Percentiles rank a stretch among this genome's conserved stretches.
Evolutionary conservation across 2,797 vertebrate species (phyloP).

Genomic region (Carduelis carduelis): DNA sequence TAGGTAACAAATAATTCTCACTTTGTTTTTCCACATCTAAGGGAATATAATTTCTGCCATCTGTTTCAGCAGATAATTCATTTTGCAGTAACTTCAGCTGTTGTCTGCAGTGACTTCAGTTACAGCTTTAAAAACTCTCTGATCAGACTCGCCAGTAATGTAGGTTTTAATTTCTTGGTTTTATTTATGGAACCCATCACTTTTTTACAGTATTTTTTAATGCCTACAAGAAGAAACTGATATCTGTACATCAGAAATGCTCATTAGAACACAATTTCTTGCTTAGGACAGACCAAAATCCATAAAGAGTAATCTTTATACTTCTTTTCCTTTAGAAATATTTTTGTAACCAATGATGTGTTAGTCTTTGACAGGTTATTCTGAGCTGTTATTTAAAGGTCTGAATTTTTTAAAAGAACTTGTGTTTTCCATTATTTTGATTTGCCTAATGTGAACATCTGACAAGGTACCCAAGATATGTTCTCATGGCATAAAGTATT

Average conservation of each 20-base stretch:
- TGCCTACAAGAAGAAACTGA: not conserved
- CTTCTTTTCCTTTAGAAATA: not conserved
- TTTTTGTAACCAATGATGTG: not conserved
- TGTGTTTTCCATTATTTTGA: not conserved
- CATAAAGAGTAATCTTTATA: not conserved
- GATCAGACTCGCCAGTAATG: not conserved
- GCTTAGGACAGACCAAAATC: not conserved
- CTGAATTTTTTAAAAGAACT: not conserved
- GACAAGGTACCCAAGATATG: not conserved
- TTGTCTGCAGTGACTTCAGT: not conserved
- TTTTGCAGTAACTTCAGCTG: conserved; percentile 17
- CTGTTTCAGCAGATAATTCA: conserved; percentile 4
- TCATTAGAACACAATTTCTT: not conserved
- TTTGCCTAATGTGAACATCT: not conserved
- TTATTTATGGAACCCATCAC: not conserved
- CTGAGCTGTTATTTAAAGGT: not conserved
- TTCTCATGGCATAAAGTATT: not conserved
- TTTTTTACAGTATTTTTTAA: not conserved
- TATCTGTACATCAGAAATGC: not conserved
- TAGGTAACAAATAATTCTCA: not conserved
- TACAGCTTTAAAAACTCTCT: not conserved
- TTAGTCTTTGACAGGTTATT: not conserved
- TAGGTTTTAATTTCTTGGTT: not conserved
- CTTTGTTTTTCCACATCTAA: not conserved
- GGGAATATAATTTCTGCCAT: not conserved